A percentile compares a stretch with the other conserved stretches of the same genome.
phyloP scores from a whole-genome alignment of 1,140 invertebrate genomes.

The Dinoponera quadriceps region DNA sequence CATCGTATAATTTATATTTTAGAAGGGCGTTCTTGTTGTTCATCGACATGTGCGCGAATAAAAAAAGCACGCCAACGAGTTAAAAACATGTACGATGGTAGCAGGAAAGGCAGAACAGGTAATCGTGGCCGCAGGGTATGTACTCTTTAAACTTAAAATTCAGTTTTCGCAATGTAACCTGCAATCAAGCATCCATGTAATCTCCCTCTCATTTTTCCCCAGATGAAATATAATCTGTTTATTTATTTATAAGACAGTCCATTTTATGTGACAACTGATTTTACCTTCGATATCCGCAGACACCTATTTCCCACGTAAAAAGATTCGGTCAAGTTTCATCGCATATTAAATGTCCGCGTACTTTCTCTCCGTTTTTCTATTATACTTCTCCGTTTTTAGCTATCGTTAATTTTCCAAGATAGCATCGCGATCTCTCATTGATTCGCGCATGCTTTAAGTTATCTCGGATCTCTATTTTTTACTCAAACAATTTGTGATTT shows the following conservation, averaged over 20 bases:
- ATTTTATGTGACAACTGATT: constrained; percentile 11
- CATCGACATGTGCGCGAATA: constrained; percentile 52
- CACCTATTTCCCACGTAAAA: neutral
- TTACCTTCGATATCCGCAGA: neutral
- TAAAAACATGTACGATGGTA: constrained; percentile 56
- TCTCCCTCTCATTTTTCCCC: constrained; percentile 18
- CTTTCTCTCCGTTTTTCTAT: neutral
- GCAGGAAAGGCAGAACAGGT: constrained; percentile 51
- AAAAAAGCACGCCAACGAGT: constrained; percentile 53
- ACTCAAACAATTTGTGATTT: neutral
- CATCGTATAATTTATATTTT: constrained; percentile 35
- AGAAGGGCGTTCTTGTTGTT: constrained; percentile 50
- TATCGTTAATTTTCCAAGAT: neutral
- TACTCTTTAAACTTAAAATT: constrained; percentile 61
- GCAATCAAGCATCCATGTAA: constrained; percentile 56
- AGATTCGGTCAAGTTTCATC: neutral
- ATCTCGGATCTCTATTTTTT: neutral
- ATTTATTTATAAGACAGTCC: constrained; percentile 25
- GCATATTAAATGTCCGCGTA: neutral
- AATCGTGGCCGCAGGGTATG: constrained; percentile 48
- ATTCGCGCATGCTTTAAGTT: neutral
- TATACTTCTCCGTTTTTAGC: neutral
- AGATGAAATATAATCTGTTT: constrained; percentile 26
- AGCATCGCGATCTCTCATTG: neutral
- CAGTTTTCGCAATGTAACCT: constrained; percentile 53